These are phyloP conservation scores for Valencia hispanica DNA, from an alignment of 2,797 vertebrate species.

Conservation along the genomic window DNA sequence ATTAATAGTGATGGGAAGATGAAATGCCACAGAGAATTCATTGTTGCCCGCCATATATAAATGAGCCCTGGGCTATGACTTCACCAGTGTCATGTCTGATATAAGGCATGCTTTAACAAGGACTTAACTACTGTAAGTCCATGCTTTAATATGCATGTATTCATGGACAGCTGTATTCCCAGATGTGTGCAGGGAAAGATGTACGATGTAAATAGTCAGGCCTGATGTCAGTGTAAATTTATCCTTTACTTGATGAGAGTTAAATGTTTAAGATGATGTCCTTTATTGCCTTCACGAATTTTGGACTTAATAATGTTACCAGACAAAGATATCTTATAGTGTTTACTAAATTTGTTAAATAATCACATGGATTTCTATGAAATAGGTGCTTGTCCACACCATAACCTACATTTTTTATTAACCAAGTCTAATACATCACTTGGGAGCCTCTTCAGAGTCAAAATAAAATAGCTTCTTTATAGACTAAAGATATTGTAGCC, in stretches of 20 bases:
- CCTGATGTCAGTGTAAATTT: conserved; percentile 16
- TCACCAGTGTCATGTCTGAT: conserved; percentile 63
- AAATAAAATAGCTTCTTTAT: conserved; percentile 31
- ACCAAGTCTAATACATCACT: conserved; percentile 15
- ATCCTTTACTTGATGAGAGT: conserved; percentile 28
- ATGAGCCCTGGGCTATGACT: conserved; percentile 66
- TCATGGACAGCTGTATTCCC: not conserved
- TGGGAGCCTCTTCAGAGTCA: conserved; percentile 26
- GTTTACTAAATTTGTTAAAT: conserved; percentile 60
- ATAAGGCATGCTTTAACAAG: conserved; percentile 53
- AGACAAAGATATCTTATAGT: conserved; percentile 56
- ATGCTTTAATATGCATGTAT: not conserved
- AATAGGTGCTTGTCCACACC: conserved; percentile 27
- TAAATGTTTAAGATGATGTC: conserved; percentile 17
- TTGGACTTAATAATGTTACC: conserved; percentile 36
- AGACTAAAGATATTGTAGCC: not conserved
- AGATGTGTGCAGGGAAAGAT: not conserved
- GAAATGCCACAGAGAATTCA: conserved; percentile 79
- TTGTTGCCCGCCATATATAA: conserved; percentile 69
- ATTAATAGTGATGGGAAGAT: conserved; percentile 75
- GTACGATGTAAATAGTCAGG: conserved; percentile 12
- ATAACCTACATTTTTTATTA: conserved; percentile 19
- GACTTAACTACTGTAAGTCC: conserved; percentile 36
- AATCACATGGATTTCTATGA: conserved; percentile 45
- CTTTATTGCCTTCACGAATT: conserved; percentile 60